Conservation (phyloP, 2,113 vertebrate species). For the Rhodinocichla rosea region DNA sequence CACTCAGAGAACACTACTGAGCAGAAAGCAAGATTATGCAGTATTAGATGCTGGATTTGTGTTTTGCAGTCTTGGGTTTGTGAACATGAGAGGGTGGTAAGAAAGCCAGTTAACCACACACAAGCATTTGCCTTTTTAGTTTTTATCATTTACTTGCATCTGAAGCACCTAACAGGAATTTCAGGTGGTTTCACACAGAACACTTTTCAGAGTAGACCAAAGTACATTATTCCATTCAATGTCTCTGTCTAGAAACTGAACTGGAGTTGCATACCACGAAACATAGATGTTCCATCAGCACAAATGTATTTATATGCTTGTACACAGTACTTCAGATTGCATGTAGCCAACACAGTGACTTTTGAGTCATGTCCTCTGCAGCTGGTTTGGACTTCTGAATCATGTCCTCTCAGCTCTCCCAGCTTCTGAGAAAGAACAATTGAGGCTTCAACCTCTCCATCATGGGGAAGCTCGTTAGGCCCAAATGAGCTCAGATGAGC, state of each 20-base stretch:
- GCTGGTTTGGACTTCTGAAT: background rate
- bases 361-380: fast-evolving
- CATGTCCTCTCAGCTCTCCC: too few relatives aligned
- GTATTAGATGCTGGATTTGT: background rate
- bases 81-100: background rate
- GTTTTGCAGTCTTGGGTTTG: background rate
- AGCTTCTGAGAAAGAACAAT: background rate
- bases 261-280: background rate
- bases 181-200: background rate
- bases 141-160: background rate
- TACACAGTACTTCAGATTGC: background rate
- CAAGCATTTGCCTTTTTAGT: background rate
- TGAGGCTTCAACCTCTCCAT: background rate
- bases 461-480: background rate
- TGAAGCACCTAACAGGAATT: background rate
- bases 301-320: background rate
- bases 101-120: background rate
- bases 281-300: background rate
- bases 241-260: background rate
- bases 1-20: background rate
- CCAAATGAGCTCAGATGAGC: background rate
- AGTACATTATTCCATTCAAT: background rate
- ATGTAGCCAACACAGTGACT: background rate
- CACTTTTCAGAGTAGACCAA: background rate
- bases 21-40: background rate